Percentiles rank a stretch among this genome's conserved stretches.
Conservation (phyloP, 2,797 vertebrate genomes). For the Malacoctenus gilli region DNA sequence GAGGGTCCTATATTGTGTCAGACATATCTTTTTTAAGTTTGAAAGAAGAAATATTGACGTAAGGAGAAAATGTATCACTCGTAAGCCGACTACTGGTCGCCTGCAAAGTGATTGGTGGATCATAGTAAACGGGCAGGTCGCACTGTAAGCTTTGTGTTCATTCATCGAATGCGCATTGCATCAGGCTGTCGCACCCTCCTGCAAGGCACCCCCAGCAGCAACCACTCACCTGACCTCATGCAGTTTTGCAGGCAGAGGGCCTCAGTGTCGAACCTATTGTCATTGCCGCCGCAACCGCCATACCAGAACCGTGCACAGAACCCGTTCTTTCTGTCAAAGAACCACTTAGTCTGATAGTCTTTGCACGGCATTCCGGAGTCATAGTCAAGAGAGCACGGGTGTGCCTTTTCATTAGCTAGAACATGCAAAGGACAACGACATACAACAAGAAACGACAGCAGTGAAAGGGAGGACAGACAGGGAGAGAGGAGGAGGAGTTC, state of each 20-base stretch:
- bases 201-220: background rate
- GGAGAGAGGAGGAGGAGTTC: constrained; percentile 58
- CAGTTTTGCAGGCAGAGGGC: constrained; percentile 83
- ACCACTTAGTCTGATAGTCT: constrained; percentile 90
- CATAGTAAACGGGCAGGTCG: no score
- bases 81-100: no score
- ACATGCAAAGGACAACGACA: constrained; percentile 62
- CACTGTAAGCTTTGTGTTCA: no score
- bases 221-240: constrained; percentile 82
- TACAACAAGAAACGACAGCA: constrained; percentile 55
- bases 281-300: constrained; percentile 88
- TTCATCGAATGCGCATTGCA: background rate
- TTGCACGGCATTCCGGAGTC: constrained; percentile 86
- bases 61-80: no score
- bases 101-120: no score
- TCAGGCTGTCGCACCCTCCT: constrained; percentile 3
- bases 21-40: no score
- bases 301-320: constrained; percentile 89
- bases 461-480: constrained; percentile 56
- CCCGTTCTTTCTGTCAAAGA: constrained; percentile 88
- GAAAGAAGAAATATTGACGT: no score
- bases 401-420: constrained; percentile 82
- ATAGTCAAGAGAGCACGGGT: constrained; percentile 88
- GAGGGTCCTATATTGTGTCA: no score
- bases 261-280: constrained; percentile 88